Evolutionary conservation across 2,797 vertebrate species (phyloP).

Genomic region (Diplodus puntazzo): DNA sequence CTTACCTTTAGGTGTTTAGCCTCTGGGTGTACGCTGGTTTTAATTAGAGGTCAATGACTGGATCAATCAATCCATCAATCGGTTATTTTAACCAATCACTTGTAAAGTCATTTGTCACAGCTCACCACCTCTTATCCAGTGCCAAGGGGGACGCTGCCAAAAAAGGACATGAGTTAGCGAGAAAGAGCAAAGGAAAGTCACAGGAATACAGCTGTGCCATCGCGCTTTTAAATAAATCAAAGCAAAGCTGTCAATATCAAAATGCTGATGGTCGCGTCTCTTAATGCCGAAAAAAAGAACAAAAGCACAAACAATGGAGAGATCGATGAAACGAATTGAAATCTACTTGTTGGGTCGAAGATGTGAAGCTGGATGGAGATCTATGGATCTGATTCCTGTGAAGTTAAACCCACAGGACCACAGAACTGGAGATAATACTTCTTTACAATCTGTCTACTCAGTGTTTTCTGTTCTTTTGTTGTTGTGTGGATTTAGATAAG

Average conservation of each 20-base stretch:
- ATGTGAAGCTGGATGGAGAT: conserved; percentile 33
- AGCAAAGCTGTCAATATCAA: conserved; percentile 33
- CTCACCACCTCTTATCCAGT: conserved; percentile 29
- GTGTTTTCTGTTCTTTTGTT: conserved; percentile 14
- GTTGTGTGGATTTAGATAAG: not conserved
- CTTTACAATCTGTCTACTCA: conserved; percentile 19
- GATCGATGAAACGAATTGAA: conserved; percentile 38
- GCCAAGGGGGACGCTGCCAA: not conserved
- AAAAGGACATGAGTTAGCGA: not conserved
- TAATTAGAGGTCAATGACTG: conserved; percentile 42
- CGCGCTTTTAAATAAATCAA: conserved; percentile 38
- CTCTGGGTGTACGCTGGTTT: conserved; percentile 16
- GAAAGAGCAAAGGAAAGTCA: conserved; percentile 31
- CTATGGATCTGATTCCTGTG: conserved; percentile 35
- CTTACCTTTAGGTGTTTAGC: conserved; percentile 15
- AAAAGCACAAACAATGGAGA: conserved; percentile 30
- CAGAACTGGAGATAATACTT: not conserved
- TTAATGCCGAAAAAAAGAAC: conserved; percentile 22
- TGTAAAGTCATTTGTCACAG: conserved; percentile 54
- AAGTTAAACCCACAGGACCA: conserved; percentile 1
- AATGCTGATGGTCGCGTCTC: conserved; percentile 19
- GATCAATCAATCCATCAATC: conserved; percentile 51
- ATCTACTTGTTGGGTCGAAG: conserved; percentile 14
- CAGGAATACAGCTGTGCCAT: not conserved
- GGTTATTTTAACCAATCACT: conserved; percentile 51